Base-by-base conservation (phyloP, 2,113 vertebrate species). In the Cyanoliseus patagonus region DNA sequence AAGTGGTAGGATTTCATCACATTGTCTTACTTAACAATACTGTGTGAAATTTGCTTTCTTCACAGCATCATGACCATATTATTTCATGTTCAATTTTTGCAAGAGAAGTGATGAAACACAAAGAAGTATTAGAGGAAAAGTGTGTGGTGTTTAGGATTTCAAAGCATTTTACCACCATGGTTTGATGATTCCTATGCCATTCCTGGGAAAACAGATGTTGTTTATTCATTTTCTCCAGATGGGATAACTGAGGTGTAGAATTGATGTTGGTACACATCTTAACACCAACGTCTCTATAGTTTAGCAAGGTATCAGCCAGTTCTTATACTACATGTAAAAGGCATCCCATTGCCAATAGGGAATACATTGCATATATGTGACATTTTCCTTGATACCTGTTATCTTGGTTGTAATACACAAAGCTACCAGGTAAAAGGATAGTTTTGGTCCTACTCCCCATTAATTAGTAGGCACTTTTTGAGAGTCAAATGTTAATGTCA, bases 41-140 rank as follows among this genome's bases (percentile, higher is more conserved):
- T 24, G 22, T 82, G 49, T 83, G 77, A 91, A 92, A 89, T 77
- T 84, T 92, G 17, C 95, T 96, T 92, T 92, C 81, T 89, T 92
- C 66, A 72, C 69, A 78, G 74, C 47, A 79, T 75, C 55, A n/a
- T 70, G 42, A 77, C 80, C 31, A 33, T 84, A 64, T 89, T 95
- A 84, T 64, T 95, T 91, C 91, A 75, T 52, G 33, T 81, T 95
- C 77, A 81, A 16, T 78, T 96, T 88, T 91, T 94, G 77, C 73
- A 92, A 92, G 86, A 88, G 49, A 53, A 91, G 35, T 84, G 92
- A 83, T 93, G 68, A 94, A 90, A 90, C 31, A 49, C 42, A 69
- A 72, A 7, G 51, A 92, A 78, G 47, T 37, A 10, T 92, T 92
- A 78, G 47, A 84, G 46, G 44, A 35, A 88, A 83, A 93, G 82